phyloP scores from a whole-genome alignment of 2,888 invertebrate species.

The Drosophila helvetica region DNA sequence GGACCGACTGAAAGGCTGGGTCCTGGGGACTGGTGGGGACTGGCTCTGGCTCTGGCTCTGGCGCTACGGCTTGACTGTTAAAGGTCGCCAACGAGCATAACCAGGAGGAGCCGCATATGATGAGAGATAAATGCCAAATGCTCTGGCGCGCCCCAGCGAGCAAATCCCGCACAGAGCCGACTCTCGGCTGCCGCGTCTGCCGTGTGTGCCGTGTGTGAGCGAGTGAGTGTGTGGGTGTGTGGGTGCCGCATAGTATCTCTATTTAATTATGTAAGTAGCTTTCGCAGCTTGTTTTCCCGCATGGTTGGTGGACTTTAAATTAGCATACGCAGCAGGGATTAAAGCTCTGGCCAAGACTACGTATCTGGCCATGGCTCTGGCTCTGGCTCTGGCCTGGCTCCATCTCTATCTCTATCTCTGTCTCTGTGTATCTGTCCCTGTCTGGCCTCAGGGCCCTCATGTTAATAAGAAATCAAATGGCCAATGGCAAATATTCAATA shows the following conservation, averaged over 20 bases:
- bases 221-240: background rate
- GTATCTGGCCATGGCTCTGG: background rate
- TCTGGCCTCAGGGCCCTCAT: constrained; percentile 27
- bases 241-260: background rate
- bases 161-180: constrained; percentile 33
- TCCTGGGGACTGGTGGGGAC: background rate
- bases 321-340: constrained; percentile 57
- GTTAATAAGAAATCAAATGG: constrained; percentile 80
- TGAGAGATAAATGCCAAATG: constrained; percentile 36
- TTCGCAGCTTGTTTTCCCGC: constrained; percentile 4
- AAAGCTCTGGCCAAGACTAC: constrained; percentile 6
- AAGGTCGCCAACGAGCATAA: constrained; percentile 12
- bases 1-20: background rate
- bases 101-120: background rate
- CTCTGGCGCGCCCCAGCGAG: constrained; percentile 5
- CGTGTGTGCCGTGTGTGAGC: background rate
- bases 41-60: background rate
- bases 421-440: background rate
- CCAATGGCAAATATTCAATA: constrained; percentile 81
- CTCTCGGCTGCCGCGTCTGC: background rate
- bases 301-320: constrained; percentile 47
- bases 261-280: constrained; percentile 63
- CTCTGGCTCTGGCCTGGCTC: background rate
- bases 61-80: background rate
- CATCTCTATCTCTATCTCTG: too few relatives aligned